Evolutionary conservation across 2,113 vertebrate species (phyloP).

Genomic region (Prietella phreatophila): DNA sequence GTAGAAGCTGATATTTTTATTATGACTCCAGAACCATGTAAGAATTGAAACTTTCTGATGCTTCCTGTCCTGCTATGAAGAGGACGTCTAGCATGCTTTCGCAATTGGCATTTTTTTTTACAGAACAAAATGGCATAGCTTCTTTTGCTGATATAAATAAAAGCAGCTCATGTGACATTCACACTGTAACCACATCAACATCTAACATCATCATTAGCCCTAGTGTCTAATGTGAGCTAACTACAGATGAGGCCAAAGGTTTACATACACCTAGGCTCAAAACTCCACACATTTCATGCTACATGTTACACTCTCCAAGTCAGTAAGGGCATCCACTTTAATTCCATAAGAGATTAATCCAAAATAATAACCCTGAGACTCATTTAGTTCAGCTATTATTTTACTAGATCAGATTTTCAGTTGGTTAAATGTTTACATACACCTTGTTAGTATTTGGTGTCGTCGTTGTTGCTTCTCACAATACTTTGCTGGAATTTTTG

Average conservation of each 20-base stretch:
- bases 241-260: background rate
- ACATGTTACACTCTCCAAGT: background rate
- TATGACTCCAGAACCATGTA: background rate
- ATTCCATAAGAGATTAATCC: background rate
- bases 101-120: background rate
- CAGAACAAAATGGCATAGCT: background rate
- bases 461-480: too few relatives aligned
- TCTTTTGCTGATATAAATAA: background rate
- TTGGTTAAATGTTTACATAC: too few relatives aligned
- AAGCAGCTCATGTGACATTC: background rate
- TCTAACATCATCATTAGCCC: background rate
- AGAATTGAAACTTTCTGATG: background rate
- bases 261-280: background rate
- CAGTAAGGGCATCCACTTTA: background rate
- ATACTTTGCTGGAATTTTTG: too few relatives aligned
- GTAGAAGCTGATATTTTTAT: too few relatives aligned
- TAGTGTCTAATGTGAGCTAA: background rate
- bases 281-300: background rate
- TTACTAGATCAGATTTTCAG: too few relatives aligned
- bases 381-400: background rate
- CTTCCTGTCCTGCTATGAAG: background rate
- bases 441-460: too few relatives aligned
- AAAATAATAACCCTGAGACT: background rate
- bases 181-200: background rate
- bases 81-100: background rate